These are phyloP conservation scores for Pegea sp. DNA, from an alignment of 23 tunicate species.

Conservation along the genomic window DNA sequence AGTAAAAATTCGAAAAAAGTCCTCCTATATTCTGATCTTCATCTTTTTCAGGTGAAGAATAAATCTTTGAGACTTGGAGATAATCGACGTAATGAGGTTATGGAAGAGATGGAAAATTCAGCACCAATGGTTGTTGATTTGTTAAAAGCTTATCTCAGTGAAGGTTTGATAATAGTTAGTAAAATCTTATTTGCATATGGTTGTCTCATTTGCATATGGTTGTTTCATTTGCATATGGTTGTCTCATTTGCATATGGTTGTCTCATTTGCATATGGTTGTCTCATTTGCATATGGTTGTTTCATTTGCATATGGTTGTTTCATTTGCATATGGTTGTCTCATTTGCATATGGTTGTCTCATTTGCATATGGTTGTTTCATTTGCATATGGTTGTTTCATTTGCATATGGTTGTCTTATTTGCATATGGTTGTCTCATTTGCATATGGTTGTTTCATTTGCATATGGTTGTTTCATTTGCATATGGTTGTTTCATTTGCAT, in stretches of 20 bases:
- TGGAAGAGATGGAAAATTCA: slow-evolving; percentile 86
- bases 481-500: neutral
- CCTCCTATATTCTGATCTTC: too few relatives aligned
- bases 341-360: neutral
- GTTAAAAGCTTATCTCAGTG: slow-evolving; percentile 48
- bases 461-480: neutral
- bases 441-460: neutral
- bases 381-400: neutral
- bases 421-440: neutral
- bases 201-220: neutral
- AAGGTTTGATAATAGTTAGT: neutral
- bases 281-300: neutral
- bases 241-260: neutral
- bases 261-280: neutral
- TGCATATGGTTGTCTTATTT: neutral
- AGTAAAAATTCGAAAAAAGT: too few relatives aligned
- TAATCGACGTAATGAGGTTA: slow-evolving; percentile 59
- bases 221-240: neutral
- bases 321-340: neutral
- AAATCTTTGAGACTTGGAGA: slow-evolving; percentile 48
- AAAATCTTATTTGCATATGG: neutral
- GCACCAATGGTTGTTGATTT: slow-evolving; percentile 87
- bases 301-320: neutral
- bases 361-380: neutral
- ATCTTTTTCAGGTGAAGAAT: slow-evolving; percentile 62